A percentile compares a stretch with the other conserved stretches of the same genome.
Conservation (phyloP, 2,888 invertebrate genomes). For the Onthophagus sagittarius region DNA sequence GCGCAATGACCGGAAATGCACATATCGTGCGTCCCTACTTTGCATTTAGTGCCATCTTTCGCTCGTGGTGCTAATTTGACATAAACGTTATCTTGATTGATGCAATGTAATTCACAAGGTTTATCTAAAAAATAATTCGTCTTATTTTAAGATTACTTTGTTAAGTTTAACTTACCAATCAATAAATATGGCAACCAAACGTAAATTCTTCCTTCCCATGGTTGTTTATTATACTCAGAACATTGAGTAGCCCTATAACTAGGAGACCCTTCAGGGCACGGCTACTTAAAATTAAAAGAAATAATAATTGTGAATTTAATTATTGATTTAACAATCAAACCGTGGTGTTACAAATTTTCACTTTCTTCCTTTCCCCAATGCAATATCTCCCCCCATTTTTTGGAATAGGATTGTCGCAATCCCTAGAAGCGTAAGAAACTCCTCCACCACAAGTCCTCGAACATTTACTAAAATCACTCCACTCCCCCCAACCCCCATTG, state of each 20-base stretch:
- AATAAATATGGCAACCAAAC: constrained; percentile 50
- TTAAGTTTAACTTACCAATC: constrained; percentile 39
- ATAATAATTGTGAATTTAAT: background rate
- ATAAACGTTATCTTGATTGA: constrained; percentile 56
- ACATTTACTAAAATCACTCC: constrained; percentile 58
- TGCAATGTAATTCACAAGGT: constrained; percentile 61
- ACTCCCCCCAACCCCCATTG: constrained; percentile 65
- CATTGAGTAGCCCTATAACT: constrained; percentile 53
- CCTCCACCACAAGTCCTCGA: constrained; percentile 64
- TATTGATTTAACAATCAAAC: constrained; percentile 33
- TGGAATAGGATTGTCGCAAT: constrained; percentile 62
- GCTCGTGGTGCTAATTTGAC: constrained; percentile 57
- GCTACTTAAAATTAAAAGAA: constrained; percentile 31
- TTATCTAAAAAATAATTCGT: constrained; percentile 40
- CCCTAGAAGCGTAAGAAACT: constrained; percentile 54
- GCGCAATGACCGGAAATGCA: constrained; percentile 61
- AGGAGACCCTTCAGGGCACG: constrained; percentile 48
- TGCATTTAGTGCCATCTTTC: constrained; percentile 63
- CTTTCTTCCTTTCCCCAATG: constrained; percentile 58
- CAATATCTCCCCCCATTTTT: constrained; percentile 62
- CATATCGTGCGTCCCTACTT: constrained; percentile 58
- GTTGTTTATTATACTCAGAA: constrained; percentile 47
- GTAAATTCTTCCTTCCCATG: constrained; percentile 49
- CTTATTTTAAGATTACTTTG: background rate
- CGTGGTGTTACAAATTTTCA: constrained; percentile 59